Evolutionary conservation across 2,113 vertebrate species (phyloP).

Genomic region (Daboia siamensis): DNA sequence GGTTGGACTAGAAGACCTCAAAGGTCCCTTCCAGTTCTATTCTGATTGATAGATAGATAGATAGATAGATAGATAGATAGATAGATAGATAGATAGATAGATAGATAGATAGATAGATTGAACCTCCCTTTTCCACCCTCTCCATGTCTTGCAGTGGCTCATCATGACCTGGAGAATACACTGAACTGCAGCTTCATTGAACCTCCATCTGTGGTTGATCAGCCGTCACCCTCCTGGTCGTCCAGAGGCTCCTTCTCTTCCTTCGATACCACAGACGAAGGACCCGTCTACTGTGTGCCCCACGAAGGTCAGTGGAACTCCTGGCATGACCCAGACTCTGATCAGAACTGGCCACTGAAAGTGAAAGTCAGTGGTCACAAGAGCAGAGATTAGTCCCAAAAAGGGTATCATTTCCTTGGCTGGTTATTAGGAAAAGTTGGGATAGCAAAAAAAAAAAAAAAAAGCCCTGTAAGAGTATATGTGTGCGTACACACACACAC

Average conservation of each 20-base stretch:
- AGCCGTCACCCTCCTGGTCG: constrained; percentile 93
- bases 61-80: too few relatives aligned
- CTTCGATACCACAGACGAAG: constrained; percentile 92
- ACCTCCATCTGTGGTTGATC: constrained; percentile 86
- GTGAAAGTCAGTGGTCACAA: background rate
- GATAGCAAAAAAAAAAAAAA: background rate
- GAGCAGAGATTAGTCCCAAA: background rate
- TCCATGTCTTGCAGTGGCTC: constrained; percentile 79
- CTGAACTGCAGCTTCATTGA: constrained; percentile 98
- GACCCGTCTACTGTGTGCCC: constrained; percentile 91
- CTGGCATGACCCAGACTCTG: background rate
- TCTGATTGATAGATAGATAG: too few relatives aligned
- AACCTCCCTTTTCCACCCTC: too few relatives aligned
- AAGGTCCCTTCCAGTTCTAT: too few relatives aligned
- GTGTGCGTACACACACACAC: background rate
- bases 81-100: too few relatives aligned
- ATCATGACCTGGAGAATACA: constrained; percentile 92
- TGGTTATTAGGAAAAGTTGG: background rate
- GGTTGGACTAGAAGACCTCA: too few relatives aligned
- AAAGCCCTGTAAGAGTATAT: background rate
- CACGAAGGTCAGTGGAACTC: constrained; percentile 83
- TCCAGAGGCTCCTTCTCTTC: constrained; percentile 96
- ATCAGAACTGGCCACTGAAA: background rate
- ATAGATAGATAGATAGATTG: too few relatives aligned
- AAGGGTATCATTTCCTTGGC: background rate